Conservation (phyloP, 2,113 vertebrate species). For the Pituophis catenifer region DNA sequence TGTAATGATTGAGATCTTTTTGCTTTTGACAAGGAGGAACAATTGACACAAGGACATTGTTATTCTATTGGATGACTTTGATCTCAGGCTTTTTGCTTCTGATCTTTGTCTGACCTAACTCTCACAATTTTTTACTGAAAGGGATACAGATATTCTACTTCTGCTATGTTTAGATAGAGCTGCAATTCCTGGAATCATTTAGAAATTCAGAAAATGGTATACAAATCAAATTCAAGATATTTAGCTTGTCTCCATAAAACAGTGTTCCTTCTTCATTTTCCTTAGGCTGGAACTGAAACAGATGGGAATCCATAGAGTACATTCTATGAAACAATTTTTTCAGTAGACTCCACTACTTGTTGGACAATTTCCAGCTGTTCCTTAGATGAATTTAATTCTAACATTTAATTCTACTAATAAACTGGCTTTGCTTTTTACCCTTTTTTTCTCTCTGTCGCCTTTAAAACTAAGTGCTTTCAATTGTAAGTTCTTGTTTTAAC, state of each 20-base stretch:
- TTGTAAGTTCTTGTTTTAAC: background rate
- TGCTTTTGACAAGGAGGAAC: background rate
- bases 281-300: background rate
- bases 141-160: background rate
- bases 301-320: background rate
- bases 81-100: background rate
- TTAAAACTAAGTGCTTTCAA: background rate
- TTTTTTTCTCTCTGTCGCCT: background rate
- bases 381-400: background rate
- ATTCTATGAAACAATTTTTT: background rate
- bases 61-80: background rate
- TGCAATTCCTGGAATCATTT: background rate
- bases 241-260: background rate
- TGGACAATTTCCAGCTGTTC: background rate
- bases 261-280: background rate
- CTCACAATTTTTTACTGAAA: background rate
- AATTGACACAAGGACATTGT: background rate
- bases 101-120: background rate
- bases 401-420: background rate
- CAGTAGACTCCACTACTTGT: no score
- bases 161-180: background rate
- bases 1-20: background rate
- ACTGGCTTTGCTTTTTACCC: background rate
- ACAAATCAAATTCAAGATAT: background rate
- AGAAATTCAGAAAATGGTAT: background rate